Conservation (phyloP, 1,140 invertebrate species). For the Micrasema minimum region DNA sequence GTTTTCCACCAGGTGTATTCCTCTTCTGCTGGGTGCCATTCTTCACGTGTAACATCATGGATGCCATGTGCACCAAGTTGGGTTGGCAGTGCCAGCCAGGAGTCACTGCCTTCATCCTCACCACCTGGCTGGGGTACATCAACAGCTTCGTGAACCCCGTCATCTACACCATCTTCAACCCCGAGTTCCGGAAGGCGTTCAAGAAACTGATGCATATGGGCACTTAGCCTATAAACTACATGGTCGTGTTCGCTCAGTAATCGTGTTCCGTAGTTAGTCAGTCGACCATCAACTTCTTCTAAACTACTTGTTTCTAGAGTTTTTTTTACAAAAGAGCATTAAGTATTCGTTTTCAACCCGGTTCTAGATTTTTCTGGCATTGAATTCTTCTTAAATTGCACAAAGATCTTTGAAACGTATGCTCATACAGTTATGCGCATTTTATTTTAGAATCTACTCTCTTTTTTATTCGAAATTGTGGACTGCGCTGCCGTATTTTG, state of each 20-base stretch:
- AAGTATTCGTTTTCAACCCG: not conserved
- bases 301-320: slow-evolving; percentile 1
- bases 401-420: too few species aligned
- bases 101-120: slow-evolving; percentile 90
- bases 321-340: slow-evolving; percentile 12
- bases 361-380: not conserved
- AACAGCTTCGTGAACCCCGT: slow-evolving; percentile 98
- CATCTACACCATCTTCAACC: slow-evolving; percentile 99
- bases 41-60: slow-evolving; percentile 97
- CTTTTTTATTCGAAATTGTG: too few species aligned
- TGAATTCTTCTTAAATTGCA: too few species aligned
- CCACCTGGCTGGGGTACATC: slow-evolving; percentile 99
- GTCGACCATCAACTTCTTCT: slow-evolving; percentile 2
- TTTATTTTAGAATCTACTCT: too few species aligned
- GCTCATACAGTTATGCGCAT: too few species aligned
- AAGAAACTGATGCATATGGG: slow-evolving; percentile 88
- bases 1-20: slow-evolving; percentile 79
- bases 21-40: slow-evolving; percentile 99
- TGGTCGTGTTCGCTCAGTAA: slow-evolving; percentile 60
- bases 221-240: slow-evolving; percentile 65
- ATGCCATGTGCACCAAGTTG: slow-evolving; percentile 92
- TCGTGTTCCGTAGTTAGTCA: not conserved
- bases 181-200: slow-evolving; percentile 98
- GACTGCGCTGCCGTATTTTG: too few species aligned
- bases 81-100: slow-evolving; percentile 84